Evolutionary conservation across 2,113 vertebrate genomes (phyloP).

Genomic region (Leucosticte australis): DNA sequence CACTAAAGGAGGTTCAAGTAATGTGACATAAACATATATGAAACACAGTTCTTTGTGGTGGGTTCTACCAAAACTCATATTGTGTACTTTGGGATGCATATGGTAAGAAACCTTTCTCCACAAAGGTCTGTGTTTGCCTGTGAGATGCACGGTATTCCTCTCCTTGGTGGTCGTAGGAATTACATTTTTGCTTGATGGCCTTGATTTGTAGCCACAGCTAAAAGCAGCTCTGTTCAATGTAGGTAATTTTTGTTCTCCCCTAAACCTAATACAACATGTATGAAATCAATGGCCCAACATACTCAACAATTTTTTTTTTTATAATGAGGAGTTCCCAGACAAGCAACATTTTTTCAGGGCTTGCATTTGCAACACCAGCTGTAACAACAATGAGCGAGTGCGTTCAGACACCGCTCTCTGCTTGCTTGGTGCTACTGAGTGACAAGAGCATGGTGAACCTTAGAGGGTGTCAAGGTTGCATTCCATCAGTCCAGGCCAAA

Average conservation of each 20-base stretch:
- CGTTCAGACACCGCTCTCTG: not conserved
- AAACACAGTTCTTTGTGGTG: not conserved
- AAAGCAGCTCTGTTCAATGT: not conserved
- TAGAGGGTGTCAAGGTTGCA: not conserved
- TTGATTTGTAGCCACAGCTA: not conserved
- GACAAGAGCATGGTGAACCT: not conserved
- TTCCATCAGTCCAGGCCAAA: not conserved
- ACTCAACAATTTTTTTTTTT: not conserved
- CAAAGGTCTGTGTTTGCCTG: not conserved
- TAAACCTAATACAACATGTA: not conserved
- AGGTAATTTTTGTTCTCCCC: not conserved
- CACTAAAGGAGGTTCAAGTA: not conserved
- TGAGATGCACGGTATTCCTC: not conserved
- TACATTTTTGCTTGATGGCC: not conserved
- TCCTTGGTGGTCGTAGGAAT: not conserved
- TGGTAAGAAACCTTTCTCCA: not conserved
- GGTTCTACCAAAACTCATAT: not conserved
- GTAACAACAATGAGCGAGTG: not conserved
- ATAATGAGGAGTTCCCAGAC: not conserved
- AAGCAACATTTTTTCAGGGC: not conserved
- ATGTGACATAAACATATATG: not conserved
- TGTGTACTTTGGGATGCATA: not conserved
- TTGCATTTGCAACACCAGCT: not conserved
- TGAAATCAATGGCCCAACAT: not conserved
- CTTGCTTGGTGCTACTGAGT: not conserved